Percentiles rank a stretch among this genome's conserved stretches.
Conservation (phyloP, 2,888 invertebrate species). For the Trissolcus japonicus region DNA sequence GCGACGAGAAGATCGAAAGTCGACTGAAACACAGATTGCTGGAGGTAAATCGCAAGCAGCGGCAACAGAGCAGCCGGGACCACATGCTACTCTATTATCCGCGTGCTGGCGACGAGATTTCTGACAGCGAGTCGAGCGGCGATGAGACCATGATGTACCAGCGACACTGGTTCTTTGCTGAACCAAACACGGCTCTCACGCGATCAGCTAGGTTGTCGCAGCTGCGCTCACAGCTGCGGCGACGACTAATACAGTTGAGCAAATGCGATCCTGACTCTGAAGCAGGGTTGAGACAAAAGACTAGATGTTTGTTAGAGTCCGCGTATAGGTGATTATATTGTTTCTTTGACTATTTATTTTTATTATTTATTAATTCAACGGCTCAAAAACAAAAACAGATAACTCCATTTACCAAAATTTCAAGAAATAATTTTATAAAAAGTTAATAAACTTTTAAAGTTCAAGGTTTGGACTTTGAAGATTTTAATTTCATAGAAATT, state of each 20-base stretch:
- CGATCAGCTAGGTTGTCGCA: slow-evolving; percentile 72
- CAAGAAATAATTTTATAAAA: too few species aligned
- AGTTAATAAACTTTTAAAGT: too few species aligned
- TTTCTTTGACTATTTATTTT: slow-evolving; percentile 46
- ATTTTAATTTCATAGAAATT: too few species aligned
- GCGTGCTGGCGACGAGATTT: slow-evolving; percentile 75
- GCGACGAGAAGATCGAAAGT: slow-evolving; percentile 58
- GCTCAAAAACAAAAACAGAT: too few species aligned
- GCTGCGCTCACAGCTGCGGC: slow-evolving; percentile 75
- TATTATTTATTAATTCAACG: too few species aligned
- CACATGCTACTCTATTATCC: slow-evolving; percentile 74
- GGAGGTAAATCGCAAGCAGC: slow-evolving; percentile 58
- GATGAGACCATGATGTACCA: slow-evolving; percentile 74
- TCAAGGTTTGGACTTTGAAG: too few species aligned
- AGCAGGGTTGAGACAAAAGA: slow-evolving; percentile 63
- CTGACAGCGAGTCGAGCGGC: slow-evolving; percentile 76
- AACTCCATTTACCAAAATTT: too few species aligned
- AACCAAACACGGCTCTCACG: slow-evolving; percentile 64
- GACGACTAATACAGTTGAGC: slow-evolving; percentile 77
- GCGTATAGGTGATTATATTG: slow-evolving; percentile 46
- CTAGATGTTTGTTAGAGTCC: slow-evolving; percentile 66
- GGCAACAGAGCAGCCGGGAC: slow-evolving; percentile 66
- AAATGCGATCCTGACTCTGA: slow-evolving; percentile 70
- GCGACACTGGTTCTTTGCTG: slow-evolving; percentile 75
- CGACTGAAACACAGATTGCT: slow-evolving; percentile 5